Percentiles rank a stretch among this genome's conserved stretches.
These are phyloP conservation scores for Alloscopus bannaensis DNA, from an alignment of 2,888 invertebrate species.

Conservation along the genomic window DNA sequence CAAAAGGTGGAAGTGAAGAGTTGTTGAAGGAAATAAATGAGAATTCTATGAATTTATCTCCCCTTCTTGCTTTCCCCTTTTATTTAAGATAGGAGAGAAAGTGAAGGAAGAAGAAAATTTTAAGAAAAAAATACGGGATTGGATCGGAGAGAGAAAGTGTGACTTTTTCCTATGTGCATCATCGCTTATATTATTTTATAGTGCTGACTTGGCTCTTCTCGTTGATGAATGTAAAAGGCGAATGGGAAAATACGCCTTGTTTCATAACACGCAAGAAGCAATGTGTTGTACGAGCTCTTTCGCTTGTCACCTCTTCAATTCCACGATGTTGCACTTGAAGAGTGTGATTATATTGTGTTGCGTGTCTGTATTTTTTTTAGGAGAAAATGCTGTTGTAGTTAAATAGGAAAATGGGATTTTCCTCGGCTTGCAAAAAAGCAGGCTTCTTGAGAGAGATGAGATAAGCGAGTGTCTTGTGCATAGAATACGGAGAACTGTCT, in stretches of 20 bases:
- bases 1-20: constrained; percentile 35
- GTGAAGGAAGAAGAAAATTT: no score
- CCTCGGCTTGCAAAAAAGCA: background rate
- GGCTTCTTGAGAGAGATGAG: constrained; percentile 14
- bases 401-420: constrained; percentile 32
- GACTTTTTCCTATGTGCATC: no score
- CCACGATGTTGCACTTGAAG: constrained; percentile 38
- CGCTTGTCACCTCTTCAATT: constrained; percentile 34
- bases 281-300: no score
- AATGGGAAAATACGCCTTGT: no score
- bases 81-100: constrained; percentile 15
- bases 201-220: no score
- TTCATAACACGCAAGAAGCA: no score
- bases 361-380: background rate
- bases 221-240: no score
- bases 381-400: background rate
- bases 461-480: constrained; percentile 25
- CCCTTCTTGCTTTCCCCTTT: background rate
- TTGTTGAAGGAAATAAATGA: constrained; percentile 40
- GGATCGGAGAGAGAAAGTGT: background rate
- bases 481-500: no score
- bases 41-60: constrained; percentile 41
- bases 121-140: background rate
- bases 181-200: no score
- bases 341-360: constrained; percentile 18